These are phyloP conservation scores for Mus spicilegus DNA, from an alignment of 2,113 vertebrate genomes.

Conservation along the genomic window DNA sequence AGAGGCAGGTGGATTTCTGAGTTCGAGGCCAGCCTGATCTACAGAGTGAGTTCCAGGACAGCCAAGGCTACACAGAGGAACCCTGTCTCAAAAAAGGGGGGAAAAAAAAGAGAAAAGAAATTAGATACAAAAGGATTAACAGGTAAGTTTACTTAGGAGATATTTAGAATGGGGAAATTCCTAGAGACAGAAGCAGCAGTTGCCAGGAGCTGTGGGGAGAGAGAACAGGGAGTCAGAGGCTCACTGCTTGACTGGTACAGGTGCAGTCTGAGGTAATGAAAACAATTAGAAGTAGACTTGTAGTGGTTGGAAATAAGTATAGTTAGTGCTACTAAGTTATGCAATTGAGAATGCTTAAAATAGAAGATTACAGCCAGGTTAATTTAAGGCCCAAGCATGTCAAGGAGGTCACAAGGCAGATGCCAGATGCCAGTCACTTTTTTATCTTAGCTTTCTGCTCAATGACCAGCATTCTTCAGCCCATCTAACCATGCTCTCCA, in stretches of 20 bases:
- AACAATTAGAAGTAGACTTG: conserved; percentile 15
- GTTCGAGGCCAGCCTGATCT: too few species aligned
- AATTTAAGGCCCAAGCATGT: background rate
- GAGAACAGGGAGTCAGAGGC: background rate
- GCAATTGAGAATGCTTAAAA: conserved; percentile 39
- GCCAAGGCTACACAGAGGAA: too few species aligned
- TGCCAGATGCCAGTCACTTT: background rate
- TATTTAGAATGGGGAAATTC: background rate
- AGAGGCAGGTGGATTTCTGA: too few species aligned
- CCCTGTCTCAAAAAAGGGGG: too few species aligned
- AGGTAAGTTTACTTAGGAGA: background rate
- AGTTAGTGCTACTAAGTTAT: conserved; percentile 4
- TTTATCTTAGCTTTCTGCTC: background rate
- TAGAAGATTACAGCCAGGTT: background rate
- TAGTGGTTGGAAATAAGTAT: background rate
- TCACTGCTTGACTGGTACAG: background rate
- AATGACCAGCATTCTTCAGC: background rate
- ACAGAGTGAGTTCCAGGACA: too few species aligned
- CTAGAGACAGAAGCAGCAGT: conserved; percentile 22
- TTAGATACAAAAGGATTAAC: background rate
- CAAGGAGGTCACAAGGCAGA: conserved; percentile 23
- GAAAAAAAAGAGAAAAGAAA: background rate
- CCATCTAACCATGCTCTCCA: background rate
- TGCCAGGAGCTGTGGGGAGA: background rate
- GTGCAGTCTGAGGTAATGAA: background rate